Conservation (phyloP, 2,113 vertebrate species). For the Triplophysa tibetana region DNA sequence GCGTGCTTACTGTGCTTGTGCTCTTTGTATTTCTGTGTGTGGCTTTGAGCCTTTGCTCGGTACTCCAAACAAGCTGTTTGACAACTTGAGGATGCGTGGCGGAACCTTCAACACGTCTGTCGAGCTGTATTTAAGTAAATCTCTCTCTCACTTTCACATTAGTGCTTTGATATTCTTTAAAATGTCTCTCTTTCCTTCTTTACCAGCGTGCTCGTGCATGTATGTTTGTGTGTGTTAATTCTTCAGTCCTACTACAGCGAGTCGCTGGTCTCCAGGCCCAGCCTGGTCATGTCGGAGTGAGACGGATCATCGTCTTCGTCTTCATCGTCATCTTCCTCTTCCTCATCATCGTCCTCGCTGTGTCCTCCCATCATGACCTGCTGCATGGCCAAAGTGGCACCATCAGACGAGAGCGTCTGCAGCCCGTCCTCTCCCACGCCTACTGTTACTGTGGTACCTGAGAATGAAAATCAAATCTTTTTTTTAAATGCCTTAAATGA, state of each 20-base stretch:
- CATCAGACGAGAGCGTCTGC: conserved; percentile 84
- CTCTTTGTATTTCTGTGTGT: conserved; percentile 40
- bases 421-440: conserved; percentile 86
- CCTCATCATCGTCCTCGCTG: conserved; percentile 85
- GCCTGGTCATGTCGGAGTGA: conserved; percentile 76
- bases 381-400: conserved; percentile 85
- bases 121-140: conserved; percentile 28
- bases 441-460: conserved; percentile 83
- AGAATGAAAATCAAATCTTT: background rate
- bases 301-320: conserved; percentile 74
- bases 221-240: conserved; percentile 5
- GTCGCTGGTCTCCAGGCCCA: conserved; percentile 84
- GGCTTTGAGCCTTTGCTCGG: conserved; percentile 51
- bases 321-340: conserved; percentile 79
- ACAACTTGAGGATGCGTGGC: conserved; percentile 41
- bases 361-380: conserved; percentile 90
- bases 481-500: background rate
- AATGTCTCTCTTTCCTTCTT: conserved; percentile 29
- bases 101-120: conserved; percentile 28
- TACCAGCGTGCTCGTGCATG: conserved; percentile 18
- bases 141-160: conserved; percentile 4
- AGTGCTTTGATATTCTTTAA: background rate
- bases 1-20: conserved; percentile 54
- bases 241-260: conserved; percentile 77
- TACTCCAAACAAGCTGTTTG: conserved; percentile 46